These are phyloP conservation scores for Cinclus mexicanus DNA, from an alignment of 2,113 vertebrate species.

Conservation along the genomic window DNA sequence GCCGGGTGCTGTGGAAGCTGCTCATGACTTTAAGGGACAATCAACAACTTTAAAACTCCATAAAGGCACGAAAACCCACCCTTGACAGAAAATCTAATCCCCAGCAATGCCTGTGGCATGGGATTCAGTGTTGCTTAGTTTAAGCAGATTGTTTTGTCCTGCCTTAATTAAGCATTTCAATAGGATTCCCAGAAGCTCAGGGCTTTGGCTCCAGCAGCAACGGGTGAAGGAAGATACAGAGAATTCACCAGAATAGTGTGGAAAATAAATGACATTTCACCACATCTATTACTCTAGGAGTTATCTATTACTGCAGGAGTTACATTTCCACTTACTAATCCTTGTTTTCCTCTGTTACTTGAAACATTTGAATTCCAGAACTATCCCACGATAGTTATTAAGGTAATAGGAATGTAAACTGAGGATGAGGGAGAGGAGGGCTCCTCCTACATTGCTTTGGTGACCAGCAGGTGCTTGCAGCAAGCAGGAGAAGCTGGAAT, in stretches of 20 bases:
- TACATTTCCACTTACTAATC: background rate
- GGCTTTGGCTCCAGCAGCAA: background rate
- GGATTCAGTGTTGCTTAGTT: background rate
- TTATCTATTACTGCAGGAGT: background rate
- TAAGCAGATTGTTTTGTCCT: background rate
- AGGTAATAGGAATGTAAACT: background rate
- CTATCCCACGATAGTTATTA: background rate
- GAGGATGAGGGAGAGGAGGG: background rate
- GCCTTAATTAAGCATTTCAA: background rate
- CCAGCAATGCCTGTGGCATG: background rate
- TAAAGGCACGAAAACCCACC: background rate
- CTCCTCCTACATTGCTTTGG: rapidly evolving
- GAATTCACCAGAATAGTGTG: background rate
- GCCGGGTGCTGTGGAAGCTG: background rate
- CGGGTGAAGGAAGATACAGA: background rate
- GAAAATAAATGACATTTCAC: background rate
- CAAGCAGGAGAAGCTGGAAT: background rate
- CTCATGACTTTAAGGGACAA: background rate
- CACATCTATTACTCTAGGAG: background rate
- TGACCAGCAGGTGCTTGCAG: background rate
- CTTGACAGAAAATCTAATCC: background rate
- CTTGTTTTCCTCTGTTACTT: background rate
- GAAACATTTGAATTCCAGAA: background rate
- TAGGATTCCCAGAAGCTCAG: background rate
- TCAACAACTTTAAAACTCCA: background rate